phyloP scores from a whole-genome alignment of 2,888 invertebrate species.

The Parnassius apollo region DNA sequence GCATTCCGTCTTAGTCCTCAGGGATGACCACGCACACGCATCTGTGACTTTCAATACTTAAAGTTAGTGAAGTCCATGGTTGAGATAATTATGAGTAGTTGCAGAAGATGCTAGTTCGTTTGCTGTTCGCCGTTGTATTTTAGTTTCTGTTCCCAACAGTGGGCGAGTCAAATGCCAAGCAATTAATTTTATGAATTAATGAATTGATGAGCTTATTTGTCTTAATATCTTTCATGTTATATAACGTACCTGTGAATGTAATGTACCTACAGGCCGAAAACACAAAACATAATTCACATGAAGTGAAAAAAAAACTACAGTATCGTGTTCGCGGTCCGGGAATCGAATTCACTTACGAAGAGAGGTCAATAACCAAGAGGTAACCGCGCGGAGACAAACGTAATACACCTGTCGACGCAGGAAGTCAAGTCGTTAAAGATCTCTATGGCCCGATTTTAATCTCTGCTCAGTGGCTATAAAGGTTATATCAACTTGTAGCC shows the following conservation, averaged over 20 bases:
- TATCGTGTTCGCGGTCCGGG: conserved; percentile 20
- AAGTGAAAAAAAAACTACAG: neutral
- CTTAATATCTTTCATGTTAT: neutral
- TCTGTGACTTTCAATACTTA: too few relatives aligned
- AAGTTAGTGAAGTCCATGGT: too few relatives aligned
- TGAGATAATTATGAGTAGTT: too few relatives aligned
- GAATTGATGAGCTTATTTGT: too few relatives aligned
- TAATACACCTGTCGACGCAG: conserved; percentile 16
- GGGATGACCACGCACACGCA: too few relatives aligned
- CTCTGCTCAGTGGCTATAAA: neutral
- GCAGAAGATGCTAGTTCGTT: too few relatives aligned
- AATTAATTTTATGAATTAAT: too few relatives aligned
- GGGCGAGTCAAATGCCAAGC: too few relatives aligned
- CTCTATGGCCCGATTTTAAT: neutral
- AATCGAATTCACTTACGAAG: conserved; percentile 23
- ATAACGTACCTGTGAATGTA: neutral
- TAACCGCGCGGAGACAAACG: conserved; percentile 16
- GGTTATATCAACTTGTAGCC: neutral
- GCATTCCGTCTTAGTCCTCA: too few relatives aligned
- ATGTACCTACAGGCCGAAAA: neutral
- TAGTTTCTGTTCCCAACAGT: too few relatives aligned
- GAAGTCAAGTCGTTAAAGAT: neutral
- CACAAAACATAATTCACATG: neutral
- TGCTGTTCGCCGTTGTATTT: too few relatives aligned
- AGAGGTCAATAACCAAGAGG: conserved; percentile 21